Evolutionary conservation across 2,888 invertebrate genomes (phyloP).

Genomic region (Cremastinae sp.): DNA sequence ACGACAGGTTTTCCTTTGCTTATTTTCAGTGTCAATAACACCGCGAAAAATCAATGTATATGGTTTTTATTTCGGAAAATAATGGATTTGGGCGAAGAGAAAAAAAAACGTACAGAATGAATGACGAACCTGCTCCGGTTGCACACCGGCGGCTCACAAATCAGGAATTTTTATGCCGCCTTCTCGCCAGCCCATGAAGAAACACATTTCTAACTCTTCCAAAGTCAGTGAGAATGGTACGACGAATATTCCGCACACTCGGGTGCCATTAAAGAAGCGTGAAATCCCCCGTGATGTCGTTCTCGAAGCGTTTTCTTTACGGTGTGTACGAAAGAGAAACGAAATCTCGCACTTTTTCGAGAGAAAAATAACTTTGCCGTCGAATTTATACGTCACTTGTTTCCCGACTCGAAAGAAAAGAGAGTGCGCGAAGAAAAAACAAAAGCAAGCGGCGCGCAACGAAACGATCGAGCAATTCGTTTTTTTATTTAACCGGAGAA

Average conservation of each 20-base stretch:
- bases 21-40: conserved; percentile 8
- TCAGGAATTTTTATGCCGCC: conserved; percentile 77
- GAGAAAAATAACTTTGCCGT: conserved; percentile 16
- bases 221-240: conserved; percentile 62
- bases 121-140: conserved; percentile 55
- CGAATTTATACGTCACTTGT: conserved; percentile 28
- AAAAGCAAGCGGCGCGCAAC: background rate
- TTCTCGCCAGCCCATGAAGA: conserved; percentile 76
- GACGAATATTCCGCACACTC: conserved; percentile 63
- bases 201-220: conserved; percentile 73
- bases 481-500: background rate
- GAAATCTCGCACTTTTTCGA: conserved; percentile 9
- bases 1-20: conserved; percentile 5
- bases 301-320: conserved; percentile 58
- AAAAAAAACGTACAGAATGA: background rate
- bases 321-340: conserved; percentile 27
- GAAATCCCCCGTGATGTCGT: conserved; percentile 58
- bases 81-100: too few species aligned
- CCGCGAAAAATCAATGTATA: background rate
- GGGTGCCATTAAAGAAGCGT: conserved; percentile 60
- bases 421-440: background rate
- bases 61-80: too few species aligned
- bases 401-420: background rate
- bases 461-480: background rate
- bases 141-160: conserved; percentile 69